Evolutionary conservation across 2,797 vertebrate genomes (phyloP).

Genomic region (Microhierax caerulescens): DNA sequence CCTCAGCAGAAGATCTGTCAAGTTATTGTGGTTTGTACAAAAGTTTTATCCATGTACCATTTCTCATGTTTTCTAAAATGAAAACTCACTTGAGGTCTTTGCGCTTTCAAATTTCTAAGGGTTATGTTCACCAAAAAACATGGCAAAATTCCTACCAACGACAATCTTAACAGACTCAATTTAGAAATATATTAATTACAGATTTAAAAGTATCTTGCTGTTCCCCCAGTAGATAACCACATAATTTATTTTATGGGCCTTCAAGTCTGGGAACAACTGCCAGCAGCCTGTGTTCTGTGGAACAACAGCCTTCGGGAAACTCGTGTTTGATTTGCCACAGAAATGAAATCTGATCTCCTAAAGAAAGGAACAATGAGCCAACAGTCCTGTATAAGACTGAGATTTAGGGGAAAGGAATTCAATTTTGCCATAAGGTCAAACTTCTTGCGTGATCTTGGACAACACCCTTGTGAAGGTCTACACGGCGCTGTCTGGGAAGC

Average conservation of each 20-base stretch:
- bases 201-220: not conserved
- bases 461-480: not conserved
- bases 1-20: conserved; percentile 16
- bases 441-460: not conserved
- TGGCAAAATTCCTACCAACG: not conserved
- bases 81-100: not conserved
- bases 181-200: not conserved
- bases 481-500: not conserved
- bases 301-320: not conserved
- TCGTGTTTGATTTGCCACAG: not conserved
- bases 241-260: not conserved
- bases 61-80: not conserved
- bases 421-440: not conserved
- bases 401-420: conserved; percentile 13
- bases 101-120: not conserved
- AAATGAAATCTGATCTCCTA: conserved; percentile 3
- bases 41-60: not conserved
- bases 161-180: not conserved
- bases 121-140: not conserved
- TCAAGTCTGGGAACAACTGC: conserved; percentile 1
- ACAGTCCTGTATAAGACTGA: not conserved
- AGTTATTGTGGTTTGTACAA: not conserved
- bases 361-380: not conserved
- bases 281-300: not conserved
- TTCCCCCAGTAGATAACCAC: not conserved